Conservation (phyloP, 1,140 invertebrate species). For the Drosophila funebris region DNA sequence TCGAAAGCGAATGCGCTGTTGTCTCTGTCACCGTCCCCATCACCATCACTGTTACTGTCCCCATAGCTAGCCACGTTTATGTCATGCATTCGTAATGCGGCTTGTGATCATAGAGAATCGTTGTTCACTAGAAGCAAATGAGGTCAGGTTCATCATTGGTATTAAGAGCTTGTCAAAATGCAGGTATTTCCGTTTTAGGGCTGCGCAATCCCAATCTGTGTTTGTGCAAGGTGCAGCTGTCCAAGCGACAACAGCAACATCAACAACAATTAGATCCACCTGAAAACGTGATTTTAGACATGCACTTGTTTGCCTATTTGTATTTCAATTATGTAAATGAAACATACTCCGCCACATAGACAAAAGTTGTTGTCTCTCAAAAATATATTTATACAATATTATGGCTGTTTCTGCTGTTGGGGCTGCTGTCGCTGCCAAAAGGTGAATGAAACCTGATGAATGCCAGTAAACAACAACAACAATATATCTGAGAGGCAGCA, state of each 20-base stretch:
- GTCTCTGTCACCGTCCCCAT: not conserved
- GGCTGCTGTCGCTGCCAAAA: slow-evolving; percentile 57
- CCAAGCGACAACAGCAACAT: not conserved
- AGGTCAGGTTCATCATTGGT: slow-evolving; percentile 68
- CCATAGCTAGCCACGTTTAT: slow-evolving; percentile 23
- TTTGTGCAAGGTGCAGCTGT: slow-evolving; percentile 32
- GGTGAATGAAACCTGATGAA: slow-evolving; percentile 82
- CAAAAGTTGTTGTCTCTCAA: slow-evolving; percentile 22
- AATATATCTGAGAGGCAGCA: slow-evolving; percentile 27
- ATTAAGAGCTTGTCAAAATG: not conserved
- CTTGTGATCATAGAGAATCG: slow-evolving; percentile 28
- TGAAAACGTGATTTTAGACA: slow-evolving; percentile 9
- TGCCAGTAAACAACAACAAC: slow-evolving; percentile 58
- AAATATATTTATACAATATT: slow-evolving; percentile 10
- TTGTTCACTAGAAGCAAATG: slow-evolving; percentile 19
- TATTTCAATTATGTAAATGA: slow-evolving; percentile 48
- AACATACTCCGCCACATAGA: slow-evolving; percentile 7
- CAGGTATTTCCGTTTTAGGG: slow-evolving; percentile 20
- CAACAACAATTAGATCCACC: not conserved
- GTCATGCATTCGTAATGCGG: slow-evolving; percentile 41
- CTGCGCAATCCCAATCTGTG: not conserved
- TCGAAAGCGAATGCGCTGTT: slow-evolving; percentile 76
- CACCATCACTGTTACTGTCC: not conserved
- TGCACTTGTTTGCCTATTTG: slow-evolving; percentile 21
- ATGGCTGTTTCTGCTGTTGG: not conserved